Evolutionary conservation across 1,140 invertebrate genomes (phyloP), one percentile per base, ranked within the genome.

Genomic region (Sitophilus oryzae): DNA sequence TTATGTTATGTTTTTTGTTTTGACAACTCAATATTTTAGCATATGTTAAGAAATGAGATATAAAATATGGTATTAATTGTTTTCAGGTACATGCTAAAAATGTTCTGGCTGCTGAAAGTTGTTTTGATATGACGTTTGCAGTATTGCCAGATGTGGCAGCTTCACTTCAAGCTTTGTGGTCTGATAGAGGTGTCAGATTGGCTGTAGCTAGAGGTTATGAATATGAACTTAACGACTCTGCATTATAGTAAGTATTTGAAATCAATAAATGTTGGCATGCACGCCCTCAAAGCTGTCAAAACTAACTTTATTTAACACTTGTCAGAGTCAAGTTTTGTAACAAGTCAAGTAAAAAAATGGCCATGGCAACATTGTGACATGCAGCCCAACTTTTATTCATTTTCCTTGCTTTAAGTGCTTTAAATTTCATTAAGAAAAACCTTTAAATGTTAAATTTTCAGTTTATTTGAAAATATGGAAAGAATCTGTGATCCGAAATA

Each of bases 181-280:
- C 74, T 30, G 79, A 81, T 64, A 73, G 80, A 56, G 82, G 82
- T 9, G 79, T 83, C 0, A 64, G 80, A 55, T 66, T 79, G 15
- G 79, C 81, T 30, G 82, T 83, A 2, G 76, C 80, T n/a, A 67
- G 80, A 56, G 82, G 82, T 20, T 78, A 83, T 63, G 85, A 87
- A 66, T 88, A 86, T 69, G 83, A 88, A 68, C 72, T 88, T 22
- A 88, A 88, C 69, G 85, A 88, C 74, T 88, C 85, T 2, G 84
- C 85, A 41, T 72, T 84, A 62, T 87, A 86, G 77, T 85, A 73
- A 75, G 74, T 71, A 14, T 59, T 34, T n/a, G n/a, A n/a, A n/a
- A n/a, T n/a, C n/a, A n/a, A n/a, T n/a, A n/a, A n/a, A n/a, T n/a
- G n/a, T n/a, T n/a, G n/a, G n/a, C n/a, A n/a, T n/a, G n/a, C n/a